phyloP scores from a whole-genome alignment of 2,113 vertebrate genomes.

The Gambusia holbrooki region DNA sequence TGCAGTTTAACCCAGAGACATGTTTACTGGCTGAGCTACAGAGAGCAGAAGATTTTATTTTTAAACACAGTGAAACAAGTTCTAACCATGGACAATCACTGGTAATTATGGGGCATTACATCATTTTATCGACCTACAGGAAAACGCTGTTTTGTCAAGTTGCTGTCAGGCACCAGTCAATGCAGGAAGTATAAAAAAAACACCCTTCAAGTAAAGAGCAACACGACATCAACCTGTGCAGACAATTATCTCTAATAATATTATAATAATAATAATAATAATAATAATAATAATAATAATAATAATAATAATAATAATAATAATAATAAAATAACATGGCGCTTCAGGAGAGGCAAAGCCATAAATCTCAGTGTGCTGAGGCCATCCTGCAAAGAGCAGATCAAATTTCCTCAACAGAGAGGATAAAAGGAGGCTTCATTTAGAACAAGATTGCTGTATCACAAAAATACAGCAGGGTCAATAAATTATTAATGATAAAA shows the following conservation, averaged over 20 bases:
- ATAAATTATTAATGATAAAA: too few relatives aligned
- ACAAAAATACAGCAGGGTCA: too few relatives aligned
- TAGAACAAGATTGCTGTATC: too few relatives aligned
- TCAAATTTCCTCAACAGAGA: not conserved
- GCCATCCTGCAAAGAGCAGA: not conserved
- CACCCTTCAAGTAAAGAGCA: not conserved
- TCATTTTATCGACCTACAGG: constrained; percentile 12
- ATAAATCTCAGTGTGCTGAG: not conserved
- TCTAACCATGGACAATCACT: not conserved
- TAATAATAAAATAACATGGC: not conserved
- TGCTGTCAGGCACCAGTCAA: not conserved
- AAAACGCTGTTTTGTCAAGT: constrained; percentile 16
- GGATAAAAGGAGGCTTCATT: not conserved
- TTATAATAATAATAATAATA: not conserved
- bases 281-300: too few relatives aligned
- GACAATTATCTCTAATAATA: not conserved
- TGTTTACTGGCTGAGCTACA: not conserved
- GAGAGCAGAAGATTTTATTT: not conserved
- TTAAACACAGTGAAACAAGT: not conserved
- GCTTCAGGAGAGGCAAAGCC: not conserved
- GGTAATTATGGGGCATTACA: constrained; percentile 25
- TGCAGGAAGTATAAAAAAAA: constrained; percentile 29
- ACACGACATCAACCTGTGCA: not conserved
- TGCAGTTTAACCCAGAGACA: not conserved
- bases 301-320: too few relatives aligned